phyloP scores from a whole-genome alignment of 1,140 invertebrate genomes.

The Brachionus sp. region DNA sequence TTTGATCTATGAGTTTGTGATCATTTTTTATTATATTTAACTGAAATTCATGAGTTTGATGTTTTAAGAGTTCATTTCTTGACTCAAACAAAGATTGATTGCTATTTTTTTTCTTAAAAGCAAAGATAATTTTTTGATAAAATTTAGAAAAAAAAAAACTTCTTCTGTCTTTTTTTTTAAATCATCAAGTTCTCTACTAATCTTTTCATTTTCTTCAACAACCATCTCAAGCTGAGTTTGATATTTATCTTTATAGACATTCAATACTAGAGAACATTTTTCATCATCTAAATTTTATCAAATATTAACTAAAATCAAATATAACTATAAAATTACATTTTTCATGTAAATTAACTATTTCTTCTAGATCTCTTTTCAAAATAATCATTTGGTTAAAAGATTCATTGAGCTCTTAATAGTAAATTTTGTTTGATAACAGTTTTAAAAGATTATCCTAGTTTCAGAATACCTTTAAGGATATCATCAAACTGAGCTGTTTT shows the following conservation, averaged over 20 bases:
- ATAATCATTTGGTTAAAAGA: neutral
- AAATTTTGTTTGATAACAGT: neutral
- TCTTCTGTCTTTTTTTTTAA: neutral
- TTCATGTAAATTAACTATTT: neutral
- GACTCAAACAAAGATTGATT: neutral
- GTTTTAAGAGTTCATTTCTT: neutral
- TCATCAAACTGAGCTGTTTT: neutral
- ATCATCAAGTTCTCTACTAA: neutral
- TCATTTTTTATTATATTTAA: conserved; percentile 43
- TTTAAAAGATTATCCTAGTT: neutral
- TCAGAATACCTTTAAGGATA: neutral
- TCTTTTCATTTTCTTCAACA: neutral
- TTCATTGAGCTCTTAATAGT: neutral
- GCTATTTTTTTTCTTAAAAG: neutral
- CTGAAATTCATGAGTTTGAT: conserved; percentile 38
- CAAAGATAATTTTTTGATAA: neutral
- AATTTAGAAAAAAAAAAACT: neutral
- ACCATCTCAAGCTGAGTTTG: neutral
- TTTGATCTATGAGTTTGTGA: neutral
- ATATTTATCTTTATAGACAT: neutral
- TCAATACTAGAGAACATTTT: neutral
- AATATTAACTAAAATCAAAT: neutral
- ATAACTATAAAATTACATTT: neutral
- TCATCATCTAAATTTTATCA: neutral
- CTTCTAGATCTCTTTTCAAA: neutral